Evolutionary conservation across 2,113 vertebrate species (phyloP).

Genomic region (Tenrec ecaudatus): DNA sequence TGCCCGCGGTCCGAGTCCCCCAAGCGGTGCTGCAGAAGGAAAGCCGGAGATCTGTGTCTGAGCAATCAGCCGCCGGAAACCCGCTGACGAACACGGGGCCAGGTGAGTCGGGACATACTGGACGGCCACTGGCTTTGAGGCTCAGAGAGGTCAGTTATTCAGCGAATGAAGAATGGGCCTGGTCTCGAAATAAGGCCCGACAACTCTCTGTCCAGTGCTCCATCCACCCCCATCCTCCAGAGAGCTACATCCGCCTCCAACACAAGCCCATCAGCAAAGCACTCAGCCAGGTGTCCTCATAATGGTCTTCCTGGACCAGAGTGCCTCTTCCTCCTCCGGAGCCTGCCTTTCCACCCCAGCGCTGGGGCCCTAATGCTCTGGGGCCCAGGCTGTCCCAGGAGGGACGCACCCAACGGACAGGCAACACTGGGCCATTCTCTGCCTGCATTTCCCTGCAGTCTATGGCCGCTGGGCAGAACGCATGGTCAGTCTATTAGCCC

Average conservation of each 20-base stretch:
- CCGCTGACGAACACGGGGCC: no score
- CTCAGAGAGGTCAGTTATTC: not conserved
- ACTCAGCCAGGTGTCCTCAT: accelerated
- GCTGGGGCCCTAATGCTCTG: not conserved
- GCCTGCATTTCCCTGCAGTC: not conserved
- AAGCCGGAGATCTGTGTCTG: not conserved
- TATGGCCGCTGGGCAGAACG: no score
- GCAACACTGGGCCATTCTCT: accelerated
- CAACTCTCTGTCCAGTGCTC: accelerated
- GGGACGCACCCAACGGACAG: no score
- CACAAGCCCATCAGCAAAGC: not conserved
- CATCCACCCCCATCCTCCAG: not conserved
- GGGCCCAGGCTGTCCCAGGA: not conserved
- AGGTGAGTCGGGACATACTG: no score
- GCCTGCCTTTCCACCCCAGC: not conserved
- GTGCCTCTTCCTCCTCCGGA: not conserved
- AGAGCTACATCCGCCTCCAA: not conserved
- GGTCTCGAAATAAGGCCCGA: not conserved
- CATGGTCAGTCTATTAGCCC: not conserved
- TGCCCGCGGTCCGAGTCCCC: no score
- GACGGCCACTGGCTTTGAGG: not conserved
- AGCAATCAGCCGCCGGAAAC: not conserved
- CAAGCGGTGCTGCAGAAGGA: no score
- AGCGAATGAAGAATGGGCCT: not conserved
- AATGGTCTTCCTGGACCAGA: constrained; percentile 36